These are phyloP conservation scores for Callipepla californica DNA, from an alignment of 2,113 vertebrate genomes.

Conservation along the genomic window DNA sequence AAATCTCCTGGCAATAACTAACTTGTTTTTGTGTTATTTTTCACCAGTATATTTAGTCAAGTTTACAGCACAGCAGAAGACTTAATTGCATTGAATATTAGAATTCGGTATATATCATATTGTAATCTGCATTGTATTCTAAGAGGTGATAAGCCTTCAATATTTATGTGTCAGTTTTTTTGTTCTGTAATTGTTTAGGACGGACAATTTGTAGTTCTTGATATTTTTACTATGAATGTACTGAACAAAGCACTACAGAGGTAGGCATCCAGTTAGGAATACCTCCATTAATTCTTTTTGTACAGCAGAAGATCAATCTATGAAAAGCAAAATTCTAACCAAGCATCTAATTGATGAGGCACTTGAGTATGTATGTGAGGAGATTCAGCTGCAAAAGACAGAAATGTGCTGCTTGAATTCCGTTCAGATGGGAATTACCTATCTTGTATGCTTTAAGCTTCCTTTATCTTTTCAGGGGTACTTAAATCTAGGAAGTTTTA, in stretches of 20 bases:
- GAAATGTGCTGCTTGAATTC: neutral
- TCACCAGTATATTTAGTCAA: neutral
- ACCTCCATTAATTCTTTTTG: neutral
- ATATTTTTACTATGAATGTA: neutral
- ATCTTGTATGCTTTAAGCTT: neutral
- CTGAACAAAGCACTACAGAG: neutral
- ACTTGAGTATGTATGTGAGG: neutral
- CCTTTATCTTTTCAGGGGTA: neutral
- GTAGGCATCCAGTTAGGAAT: neutral
- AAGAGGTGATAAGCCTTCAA: neutral
- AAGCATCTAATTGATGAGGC: neutral
- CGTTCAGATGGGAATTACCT: neutral
- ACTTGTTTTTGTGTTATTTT: conserved; percentile 28
- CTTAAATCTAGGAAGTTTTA: conserved; percentile 13
- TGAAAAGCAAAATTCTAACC: conserved; percentile 13
- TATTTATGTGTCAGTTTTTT: neutral
- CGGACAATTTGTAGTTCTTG: neutral
- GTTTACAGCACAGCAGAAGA: conserved; percentile 2
- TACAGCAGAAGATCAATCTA: neutral
- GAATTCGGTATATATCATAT: neutral
- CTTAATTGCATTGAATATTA: neutral
- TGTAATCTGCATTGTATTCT: neutral
- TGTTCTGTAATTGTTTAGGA: neutral
- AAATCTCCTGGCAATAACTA: neutral
- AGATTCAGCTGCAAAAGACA: neutral